Evolutionary conservation across 2,888 invertebrate species (phyloP), one percentile per base, ranked within the genome.

Genomic region (Gnatocerus cornutus): DNA sequence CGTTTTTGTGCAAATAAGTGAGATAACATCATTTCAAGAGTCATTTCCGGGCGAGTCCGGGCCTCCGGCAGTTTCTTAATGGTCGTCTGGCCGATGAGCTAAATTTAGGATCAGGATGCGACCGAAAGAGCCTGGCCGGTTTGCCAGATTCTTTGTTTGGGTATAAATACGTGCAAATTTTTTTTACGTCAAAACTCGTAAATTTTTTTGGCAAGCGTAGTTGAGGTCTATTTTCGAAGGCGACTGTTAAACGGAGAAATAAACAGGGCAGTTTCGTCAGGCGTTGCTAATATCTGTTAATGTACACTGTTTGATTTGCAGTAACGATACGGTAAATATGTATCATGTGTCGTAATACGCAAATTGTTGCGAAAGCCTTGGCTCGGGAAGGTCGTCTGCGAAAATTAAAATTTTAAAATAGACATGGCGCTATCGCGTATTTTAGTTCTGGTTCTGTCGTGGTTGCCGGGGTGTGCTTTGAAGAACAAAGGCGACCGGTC

Each of bases 281-380:
- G n/a, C 30, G 46, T 27, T 41, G 63, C 41, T 63, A 43, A 64
- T 43, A 48, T 59, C 63, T 46, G 62, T 30, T 30, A 13, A 45
- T 53, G 53, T 45, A 30, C 33, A 53, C 46, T 65, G 37, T 68
- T 68, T 63, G 62, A 55, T 68, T 68, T 53, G 55, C 45, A 48
- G 63, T 56, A 68, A 68, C 64, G 58, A 63, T 50, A 68, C 61
- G 64, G 73, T 69, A 72, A 70, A 76, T 74, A 74, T 74, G 74
- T 74, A 72, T 69, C 70, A 53, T 62, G 61, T 72, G 71, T 73
- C 65, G 74, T 68, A 75, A 75, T 65, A 53, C 45, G 39, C 56
- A 66, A 66, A 59, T 63, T 69, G 61, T 73, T 73, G 66, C 73
- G 70, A 75, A 75, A 71, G 66, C 73, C 69, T 74, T 68, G 72